phyloP scores from a whole-genome alignment of 2,113 vertebrate species.

The Xyrauchen texanus region DNA sequence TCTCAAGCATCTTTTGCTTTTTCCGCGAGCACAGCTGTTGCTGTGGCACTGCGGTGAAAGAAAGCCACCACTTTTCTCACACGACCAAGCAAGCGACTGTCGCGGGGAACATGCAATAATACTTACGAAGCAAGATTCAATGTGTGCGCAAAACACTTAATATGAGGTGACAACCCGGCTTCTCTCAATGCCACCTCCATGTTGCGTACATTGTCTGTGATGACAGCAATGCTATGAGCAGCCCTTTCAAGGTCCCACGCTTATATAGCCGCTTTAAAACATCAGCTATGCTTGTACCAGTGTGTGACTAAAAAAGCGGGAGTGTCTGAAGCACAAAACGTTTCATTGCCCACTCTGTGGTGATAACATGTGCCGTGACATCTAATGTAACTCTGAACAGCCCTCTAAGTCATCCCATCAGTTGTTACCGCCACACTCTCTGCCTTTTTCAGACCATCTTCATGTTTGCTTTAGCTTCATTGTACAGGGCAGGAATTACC shows the following conservation, averaged over 20 bases:
- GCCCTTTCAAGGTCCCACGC: constrained; percentile 19
- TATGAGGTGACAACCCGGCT: no score
- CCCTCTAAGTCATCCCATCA: constrained; percentile 16
- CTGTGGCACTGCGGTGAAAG: no score
- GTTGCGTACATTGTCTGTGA: constrained; percentile 16
- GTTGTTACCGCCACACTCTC: constrained; percentile 11
- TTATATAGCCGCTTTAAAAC: constrained; percentile 23
- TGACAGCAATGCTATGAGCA: background rate
- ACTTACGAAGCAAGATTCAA: no score
- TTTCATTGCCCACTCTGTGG: constrained; percentile 15
- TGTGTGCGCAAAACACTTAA: no score
- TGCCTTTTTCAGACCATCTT: background rate
- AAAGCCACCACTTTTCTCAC: no score
- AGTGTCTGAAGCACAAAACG: constrained; percentile 21
- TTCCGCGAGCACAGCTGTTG: no score
- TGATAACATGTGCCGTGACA: constrained; percentile 10
- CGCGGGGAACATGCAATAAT: no score
- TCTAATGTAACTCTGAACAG: constrained; percentile 29
- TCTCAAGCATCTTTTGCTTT: no score
- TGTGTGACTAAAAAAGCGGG: background rate
- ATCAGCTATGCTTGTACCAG: constrained; percentile 3
- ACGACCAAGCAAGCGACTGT: no score
- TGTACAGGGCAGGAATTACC: constrained; percentile 12
- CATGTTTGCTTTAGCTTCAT: constrained; percentile 8
- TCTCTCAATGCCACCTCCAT: no score